phyloP scores from a whole-genome alignment of 2,888 invertebrate genomes.

The Tipula lateralis region DNA sequence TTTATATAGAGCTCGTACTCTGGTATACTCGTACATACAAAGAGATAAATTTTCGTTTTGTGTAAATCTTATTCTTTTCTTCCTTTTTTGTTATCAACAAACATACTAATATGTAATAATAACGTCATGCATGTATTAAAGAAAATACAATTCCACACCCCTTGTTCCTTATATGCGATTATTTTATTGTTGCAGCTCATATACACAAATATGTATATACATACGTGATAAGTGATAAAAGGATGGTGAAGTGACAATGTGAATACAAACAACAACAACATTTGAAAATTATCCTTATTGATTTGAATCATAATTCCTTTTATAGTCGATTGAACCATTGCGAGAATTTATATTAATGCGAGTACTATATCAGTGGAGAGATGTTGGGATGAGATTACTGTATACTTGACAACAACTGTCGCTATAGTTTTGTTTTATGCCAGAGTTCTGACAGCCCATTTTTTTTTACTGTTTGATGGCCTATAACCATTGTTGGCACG shows the following conservation, averaged over 20 bases:
- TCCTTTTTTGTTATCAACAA: background rate
- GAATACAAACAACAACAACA: background rate
- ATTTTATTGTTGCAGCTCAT: background rate
- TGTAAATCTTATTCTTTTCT: conserved; percentile 9
- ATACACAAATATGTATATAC: background rate
- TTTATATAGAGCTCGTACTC: no score
- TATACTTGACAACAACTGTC: background rate
- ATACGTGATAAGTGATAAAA: background rate
- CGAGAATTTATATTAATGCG: background rate
- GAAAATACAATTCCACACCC: conserved; percentile 13
- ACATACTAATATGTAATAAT: conserved; percentile 24
- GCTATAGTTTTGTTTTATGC: no score
- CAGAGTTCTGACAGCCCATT: no score
- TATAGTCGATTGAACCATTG: background rate
- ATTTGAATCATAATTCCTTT: background rate
- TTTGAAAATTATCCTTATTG: background rate
- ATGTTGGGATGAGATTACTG: background rate
- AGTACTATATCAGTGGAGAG: background rate
- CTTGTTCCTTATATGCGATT: background rate
- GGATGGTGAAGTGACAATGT: background rate
- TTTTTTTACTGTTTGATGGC: no score
- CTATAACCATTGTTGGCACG: no score
- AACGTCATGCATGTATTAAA: background rate
- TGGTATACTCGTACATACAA: background rate
- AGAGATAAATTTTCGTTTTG: background rate